These are phyloP conservation scores for Mantis religiosa DNA, from an alignment of 2,888 invertebrate species.

Conservation along the genomic window DNA sequence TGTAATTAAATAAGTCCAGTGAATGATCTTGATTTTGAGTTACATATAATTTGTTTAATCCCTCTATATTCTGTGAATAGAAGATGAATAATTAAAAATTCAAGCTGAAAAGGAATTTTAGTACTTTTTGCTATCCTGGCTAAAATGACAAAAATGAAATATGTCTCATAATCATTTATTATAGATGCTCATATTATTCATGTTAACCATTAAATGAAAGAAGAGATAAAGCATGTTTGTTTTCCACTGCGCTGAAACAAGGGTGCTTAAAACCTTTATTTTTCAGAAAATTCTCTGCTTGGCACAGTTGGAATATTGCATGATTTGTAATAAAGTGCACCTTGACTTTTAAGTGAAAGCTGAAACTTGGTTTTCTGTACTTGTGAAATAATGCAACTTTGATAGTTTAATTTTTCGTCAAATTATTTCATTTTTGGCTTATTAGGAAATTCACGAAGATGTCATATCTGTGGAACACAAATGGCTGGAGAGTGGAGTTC, in stretches of 20 bases:
- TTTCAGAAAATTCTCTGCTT: not conserved
- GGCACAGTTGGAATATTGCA: not conserved
- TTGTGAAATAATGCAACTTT: not conserved
- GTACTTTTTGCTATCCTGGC: no score
- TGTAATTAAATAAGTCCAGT: no score
- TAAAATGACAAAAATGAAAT: no score
- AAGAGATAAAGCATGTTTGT: not conserved
- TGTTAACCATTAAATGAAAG: no score
- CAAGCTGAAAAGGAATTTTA: no score
- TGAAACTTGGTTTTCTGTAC: not conserved
- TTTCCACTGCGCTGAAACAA: not conserved
- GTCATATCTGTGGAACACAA: conserved; percentile 56
- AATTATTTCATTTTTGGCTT: not conserved
- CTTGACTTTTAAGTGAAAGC: not conserved
- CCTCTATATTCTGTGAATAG: no score
- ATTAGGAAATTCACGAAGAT: conserved; percentile 58
- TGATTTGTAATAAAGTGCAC: not conserved
- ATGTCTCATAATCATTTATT: no score
- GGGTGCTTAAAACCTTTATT: not conserved
- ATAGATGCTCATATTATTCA: no score
- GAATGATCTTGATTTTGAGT: no score
- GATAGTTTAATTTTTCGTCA: not conserved
- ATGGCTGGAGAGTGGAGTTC: conserved; percentile 58
- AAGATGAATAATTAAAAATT: no score
- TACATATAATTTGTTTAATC: no score